Evolutionary conservation across 2,888 invertebrate genomes (phyloP), one percentile per base, ranked within the genome.

Genomic region (Drosophila fulvimacula): DNA sequence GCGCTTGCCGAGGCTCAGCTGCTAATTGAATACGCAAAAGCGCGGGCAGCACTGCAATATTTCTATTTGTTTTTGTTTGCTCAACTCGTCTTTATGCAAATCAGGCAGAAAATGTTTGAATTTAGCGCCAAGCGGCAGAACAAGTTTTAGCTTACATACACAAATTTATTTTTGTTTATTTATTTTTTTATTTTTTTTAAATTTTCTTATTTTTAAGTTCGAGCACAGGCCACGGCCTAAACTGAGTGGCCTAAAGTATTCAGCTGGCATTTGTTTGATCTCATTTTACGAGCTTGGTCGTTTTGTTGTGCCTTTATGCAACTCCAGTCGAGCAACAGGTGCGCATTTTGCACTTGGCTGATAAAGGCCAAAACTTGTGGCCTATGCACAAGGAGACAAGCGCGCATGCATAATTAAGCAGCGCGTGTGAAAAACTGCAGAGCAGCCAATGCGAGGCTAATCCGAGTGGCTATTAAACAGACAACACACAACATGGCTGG

Each of bases 401-500:
- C 42, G 44, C 63, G 13, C 59, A 49, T 41, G 17, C 53, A 73
- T 73, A 79, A 75, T 69, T 61, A 64, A 57, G 53, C 27, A 57
- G 53, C 41, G 58, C 78, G 73, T 77, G 81, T 81, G 73, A 77
- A 81, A 79, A 71, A 65, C 66, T 61, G 62, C 58, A 65, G 46
- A 80, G 61, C 52, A 49, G 44, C 39, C 55, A 52, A 58, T 56
- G 48, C 49, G 52, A 21, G 66, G 55, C 52, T 68, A 76, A 19
- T 30, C 7, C 30, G 30, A 32, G 57, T 66, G 75, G 79, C 90
- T 83, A 90, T 91, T 91, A 90, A 89, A 73, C 83, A 85, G 91
- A 90, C 90, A 89, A 88, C 83, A 85, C 90, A 90, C 90, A 89
- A 88, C 88, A 88, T 72, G 83, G 83, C 67, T 76, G 78, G 81